phyloP scores from a whole-genome alignment of 2,113 vertebrate species.

The Saimiri boliviensis region DNA sequence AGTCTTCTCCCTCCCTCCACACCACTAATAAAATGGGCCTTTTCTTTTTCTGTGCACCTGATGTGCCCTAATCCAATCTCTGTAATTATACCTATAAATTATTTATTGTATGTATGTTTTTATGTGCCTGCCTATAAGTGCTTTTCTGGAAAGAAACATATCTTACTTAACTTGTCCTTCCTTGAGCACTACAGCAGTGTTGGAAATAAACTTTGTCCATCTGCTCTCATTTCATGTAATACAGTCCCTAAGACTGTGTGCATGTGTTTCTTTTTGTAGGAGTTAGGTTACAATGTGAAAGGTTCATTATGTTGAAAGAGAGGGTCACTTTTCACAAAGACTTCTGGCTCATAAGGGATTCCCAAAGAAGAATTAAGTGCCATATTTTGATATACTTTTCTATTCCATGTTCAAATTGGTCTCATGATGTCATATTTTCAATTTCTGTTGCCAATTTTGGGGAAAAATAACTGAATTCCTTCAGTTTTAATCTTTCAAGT shows the following conservation, averaged over 20 bases:
- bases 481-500: conserved; percentile 11
- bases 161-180: not conserved
- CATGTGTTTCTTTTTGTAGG: not conserved
- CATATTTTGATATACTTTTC: conserved; percentile 20
- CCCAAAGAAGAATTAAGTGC: not conserved
- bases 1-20: fast-evolving
- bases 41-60: not conserved
- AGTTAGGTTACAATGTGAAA: not conserved
- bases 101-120: not conserved
- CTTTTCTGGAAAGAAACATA: not conserved
- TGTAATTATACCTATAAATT: not conserved
- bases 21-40: not conserved
- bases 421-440: conserved; percentile 11
- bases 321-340: not conserved
- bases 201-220: not conserved
- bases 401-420: not conserved
- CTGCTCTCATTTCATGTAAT: not conserved
- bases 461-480: not conserved
- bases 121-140: not conserved
- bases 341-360: not conserved
- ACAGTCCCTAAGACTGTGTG: not conserved
- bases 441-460: conserved; percentile 36
- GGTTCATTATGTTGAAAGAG: not conserved
- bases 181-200: not conserved
- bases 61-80: not conserved